Evolutionary conservation across 2,888 invertebrate genomes (phyloP), one percentile per base, ranked within the genome.

Genomic region (Ernsta delagoae): DNA sequence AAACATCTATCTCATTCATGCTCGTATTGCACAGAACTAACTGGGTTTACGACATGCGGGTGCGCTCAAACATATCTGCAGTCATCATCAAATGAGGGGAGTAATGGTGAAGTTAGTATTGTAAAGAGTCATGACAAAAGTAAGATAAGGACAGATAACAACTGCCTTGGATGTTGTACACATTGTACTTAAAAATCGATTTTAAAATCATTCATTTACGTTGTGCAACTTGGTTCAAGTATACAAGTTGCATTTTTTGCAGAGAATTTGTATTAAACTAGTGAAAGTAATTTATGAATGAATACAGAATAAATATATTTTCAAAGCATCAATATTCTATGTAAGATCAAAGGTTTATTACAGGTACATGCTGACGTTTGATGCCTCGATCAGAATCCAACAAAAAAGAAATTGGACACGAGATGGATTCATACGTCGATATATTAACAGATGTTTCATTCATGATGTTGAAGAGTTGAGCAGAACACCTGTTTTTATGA

Each of bases 1-100:
- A 78, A 83, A 81, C 79, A 81, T 86, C 81, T 82, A 84, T 84
- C 80, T 79, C 75, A 62, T 72, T 70, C 72, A 70, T 73, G n/a
- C 45, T 39, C 24, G 50, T 50, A 59, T 39, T 63, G 57, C 41
- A 82, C 81, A 76, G 83, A 84, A 88, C 88, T 84, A 86, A 83
- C 85, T 78, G 74, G 76, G 77, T 78, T 78, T 79, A 83, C 79
- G 77, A 84, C 82, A 89, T 90, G 89, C 90, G 90, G 90, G 90
- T 82, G 82, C 84, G 84, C 82, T 87, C 85, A 83, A 80, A 83
- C 83, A 39, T 87, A 90, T 90, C 89, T 86, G 53, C 81, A 83
- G 80, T 83, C 82, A 81, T 84, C 87, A 91, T 90, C 89, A 83
- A 87, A 86, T 81, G 12, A 53, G 62, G 67, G 67, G 48, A 62